Evolutionary conservation across 1,140 invertebrate species (phyloP).

Genomic region (Paraescarpia echinospica): DNA sequence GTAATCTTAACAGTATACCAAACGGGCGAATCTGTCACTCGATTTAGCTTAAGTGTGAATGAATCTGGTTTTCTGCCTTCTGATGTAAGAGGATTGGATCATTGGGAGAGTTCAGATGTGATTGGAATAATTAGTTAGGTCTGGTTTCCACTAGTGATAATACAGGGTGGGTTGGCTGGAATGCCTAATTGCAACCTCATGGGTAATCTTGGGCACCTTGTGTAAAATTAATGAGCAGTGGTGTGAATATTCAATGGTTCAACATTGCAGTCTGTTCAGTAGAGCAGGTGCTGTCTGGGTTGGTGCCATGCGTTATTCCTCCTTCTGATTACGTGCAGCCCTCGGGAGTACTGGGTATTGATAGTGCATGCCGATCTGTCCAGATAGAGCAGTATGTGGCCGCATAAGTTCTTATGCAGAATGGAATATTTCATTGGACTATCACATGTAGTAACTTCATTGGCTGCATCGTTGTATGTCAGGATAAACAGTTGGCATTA

Average conservation of each 20-base stretch:
- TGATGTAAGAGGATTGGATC: background rate
- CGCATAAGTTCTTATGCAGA: background rate
- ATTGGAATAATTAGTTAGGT: background rate
- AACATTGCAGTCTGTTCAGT: background rate
- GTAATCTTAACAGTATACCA: background rate
- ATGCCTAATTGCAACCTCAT: conserved; percentile 5
- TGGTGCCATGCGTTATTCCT: background rate
- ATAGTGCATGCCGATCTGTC: background rate
- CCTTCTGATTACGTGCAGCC: background rate
- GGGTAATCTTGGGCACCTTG: background rate
- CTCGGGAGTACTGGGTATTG: background rate
- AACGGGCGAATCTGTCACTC: background rate
- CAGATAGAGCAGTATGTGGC: background rate
- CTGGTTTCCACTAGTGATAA: background rate
- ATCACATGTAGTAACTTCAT: background rate
- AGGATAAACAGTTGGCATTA: background rate
- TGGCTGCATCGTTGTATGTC: background rate
- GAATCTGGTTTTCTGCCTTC: background rate
- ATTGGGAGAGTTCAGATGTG: background rate
- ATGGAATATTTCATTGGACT: background rate
- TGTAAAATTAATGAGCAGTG: background rate
- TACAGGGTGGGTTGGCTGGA: background rate
- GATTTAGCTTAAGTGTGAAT: background rate
- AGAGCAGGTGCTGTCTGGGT: background rate
- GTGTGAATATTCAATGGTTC: background rate